Conservation (phyloP, 2,113 vertebrate genomes). For the Lagopus leucura region DNA sequence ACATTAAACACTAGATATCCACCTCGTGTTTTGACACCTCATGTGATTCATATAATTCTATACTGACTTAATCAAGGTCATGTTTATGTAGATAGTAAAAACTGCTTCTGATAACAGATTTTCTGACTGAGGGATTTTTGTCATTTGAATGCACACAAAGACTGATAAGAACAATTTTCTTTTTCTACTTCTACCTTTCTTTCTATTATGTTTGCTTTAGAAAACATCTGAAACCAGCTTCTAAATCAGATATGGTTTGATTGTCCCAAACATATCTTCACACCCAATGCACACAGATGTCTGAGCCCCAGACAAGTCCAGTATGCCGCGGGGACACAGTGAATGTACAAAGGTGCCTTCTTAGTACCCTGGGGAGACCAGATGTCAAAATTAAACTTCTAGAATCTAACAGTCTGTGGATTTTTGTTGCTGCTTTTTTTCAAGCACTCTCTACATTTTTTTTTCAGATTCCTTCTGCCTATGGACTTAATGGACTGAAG, state of each 20-base stretch:
- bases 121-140: not conserved
- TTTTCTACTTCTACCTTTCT: not conserved
- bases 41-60: not conserved
- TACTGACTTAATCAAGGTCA: not conserved
- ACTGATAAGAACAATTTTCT: not conserved
- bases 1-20: not conserved
- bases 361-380: too few species aligned
- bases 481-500: not conserved
- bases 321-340: too few species aligned
- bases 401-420: not conserved
- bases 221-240: not conserved
- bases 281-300: not conserved
- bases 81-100: not conserved
- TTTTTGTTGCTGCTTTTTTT: not conserved
- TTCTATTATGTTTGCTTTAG: not conserved
- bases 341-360: not conserved
- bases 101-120: not conserved
- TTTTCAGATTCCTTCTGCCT: not conserved
- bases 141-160: not conserved
- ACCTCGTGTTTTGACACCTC: not conserved
- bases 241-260: not conserved
- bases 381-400: not conserved
- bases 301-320: not conserved
- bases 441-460: not conserved
- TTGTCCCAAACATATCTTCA: not conserved